These are phyloP conservation scores for Lordiphosa andalusiaca DNA, from an alignment of 2,888 invertebrate genomes.

Conservation along the genomic window DNA sequence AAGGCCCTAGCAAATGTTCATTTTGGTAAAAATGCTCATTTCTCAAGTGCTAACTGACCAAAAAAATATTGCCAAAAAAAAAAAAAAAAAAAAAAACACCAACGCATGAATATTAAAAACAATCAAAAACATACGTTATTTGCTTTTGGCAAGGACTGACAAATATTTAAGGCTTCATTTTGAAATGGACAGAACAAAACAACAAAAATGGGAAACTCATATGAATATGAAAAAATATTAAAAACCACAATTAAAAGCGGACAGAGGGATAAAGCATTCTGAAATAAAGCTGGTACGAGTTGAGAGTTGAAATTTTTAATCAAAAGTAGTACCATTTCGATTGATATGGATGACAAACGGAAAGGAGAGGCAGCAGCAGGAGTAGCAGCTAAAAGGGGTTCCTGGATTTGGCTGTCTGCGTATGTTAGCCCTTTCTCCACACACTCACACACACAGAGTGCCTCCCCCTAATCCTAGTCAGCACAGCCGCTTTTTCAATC, in stretches of 20 bases:
- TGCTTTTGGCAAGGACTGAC: constrained; percentile 52
- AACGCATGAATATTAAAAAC: constrained; percentile 65
- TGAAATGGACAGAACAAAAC: constrained; percentile 30
- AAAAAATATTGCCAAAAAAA: constrained; percentile 14
- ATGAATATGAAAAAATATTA: constrained; percentile 6
- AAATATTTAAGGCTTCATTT: constrained; percentile 68
- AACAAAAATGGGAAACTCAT: constrained; percentile 7
- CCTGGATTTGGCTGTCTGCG: too few species aligned
- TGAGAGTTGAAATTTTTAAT: constrained; percentile 60
- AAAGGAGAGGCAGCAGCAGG: too few species aligned
- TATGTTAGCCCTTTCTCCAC: too few species aligned
- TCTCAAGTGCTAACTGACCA: constrained; percentile 60
- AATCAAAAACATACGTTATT: constrained; percentile 61
- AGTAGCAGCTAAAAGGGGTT: constrained; percentile 9
- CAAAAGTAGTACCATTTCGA: constrained; percentile 77
- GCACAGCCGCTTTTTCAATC: too few species aligned
- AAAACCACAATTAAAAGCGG: constrained; percentile 1
- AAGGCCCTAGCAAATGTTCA: constrained; percentile 66
- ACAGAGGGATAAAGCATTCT: constrained; percentile 23
- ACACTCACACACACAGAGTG: too few species aligned
- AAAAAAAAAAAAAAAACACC: constrained; percentile 13
- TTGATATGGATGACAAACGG: constrained; percentile 61
- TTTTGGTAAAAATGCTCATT: constrained; percentile 65
- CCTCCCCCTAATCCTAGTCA: too few species aligned
- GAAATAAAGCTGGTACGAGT: constrained; percentile 1